Evolutionary conservation across 2,113 vertebrate species (phyloP), one percentile per base, ranked within the genome.

Genomic region (Heterocephalus glaber): DNA sequence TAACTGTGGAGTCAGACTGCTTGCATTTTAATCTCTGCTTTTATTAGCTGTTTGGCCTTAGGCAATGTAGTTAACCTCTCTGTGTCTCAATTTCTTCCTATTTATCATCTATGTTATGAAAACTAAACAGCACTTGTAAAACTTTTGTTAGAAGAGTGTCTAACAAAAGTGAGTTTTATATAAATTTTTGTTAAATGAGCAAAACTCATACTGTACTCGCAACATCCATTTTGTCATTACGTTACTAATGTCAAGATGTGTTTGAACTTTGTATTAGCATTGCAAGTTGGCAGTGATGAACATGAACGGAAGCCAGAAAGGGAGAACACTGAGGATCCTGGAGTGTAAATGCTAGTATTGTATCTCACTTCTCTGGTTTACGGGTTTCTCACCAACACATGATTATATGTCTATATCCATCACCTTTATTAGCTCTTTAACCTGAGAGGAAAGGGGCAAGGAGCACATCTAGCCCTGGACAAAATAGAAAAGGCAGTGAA

Each of bases 91-190:
- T 76, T 86, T 93, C 81, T 52, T 82, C 19, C n/a, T 94, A 83
- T 70, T 86, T 89, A 81, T 68, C 49, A 90, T 56, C 20, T 65
- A 83, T 47, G 66, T 83, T 84, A 52, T 65, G 38, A 91, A 88
- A 95, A 86, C 47, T 47, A 90, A 92, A 81, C 66, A 72, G 19
- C 83, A 89, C 70, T 58, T 92, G 30, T 77, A 94, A 85, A 94
- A 88, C 33, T 82, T 72, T 52, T 89, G 7, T 52, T 52, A 82
- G 28, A 91, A 92, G 33, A 90, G 22, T n/a, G 3, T 3, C 58
- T 89, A 66, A 68, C 38, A 95, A 95, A 89, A 72, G 11, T 76
- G 10, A 80, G 33, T 89, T 65, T 74, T 89, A 92, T 24, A 52
- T 38, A 63, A 26, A 24, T 65, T 47, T 38, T 86, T 60, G 56